phyloP scores from a whole-genome alignment of 2,113 vertebrate species.

The Actenoides lindsayi region DNA sequence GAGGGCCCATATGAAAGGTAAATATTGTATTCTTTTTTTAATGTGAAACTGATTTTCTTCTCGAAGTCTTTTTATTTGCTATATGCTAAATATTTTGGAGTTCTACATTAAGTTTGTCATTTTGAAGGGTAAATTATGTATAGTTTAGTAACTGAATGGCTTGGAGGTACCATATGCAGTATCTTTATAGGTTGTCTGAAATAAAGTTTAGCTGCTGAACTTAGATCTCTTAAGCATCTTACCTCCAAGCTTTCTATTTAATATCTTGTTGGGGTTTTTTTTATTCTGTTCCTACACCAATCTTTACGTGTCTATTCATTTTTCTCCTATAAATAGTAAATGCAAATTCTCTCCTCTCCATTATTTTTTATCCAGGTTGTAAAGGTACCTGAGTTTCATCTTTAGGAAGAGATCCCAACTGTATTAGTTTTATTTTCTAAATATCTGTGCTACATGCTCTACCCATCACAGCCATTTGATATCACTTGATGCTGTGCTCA shows the following conservation, averaged over 20 bases:
- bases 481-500: neutral
- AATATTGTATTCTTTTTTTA: neutral
- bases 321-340: neutral
- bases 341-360: neutral
- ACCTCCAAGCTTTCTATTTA: neutral
- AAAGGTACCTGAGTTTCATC: neutral
- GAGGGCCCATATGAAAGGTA: slow-evolving; percentile 63
- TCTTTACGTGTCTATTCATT: neutral
- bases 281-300: neutral
- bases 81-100: neutral
- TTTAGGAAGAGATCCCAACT: neutral
- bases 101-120: neutral
- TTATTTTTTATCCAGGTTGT: neutral
- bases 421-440: neutral
- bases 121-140: neutral
- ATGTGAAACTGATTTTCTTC: neutral
- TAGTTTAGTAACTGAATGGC: neutral
- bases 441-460: neutral
- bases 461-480: neutral
- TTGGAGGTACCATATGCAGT: neutral
- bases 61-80: neutral
- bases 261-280: no score
- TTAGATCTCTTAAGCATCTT: neutral
- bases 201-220: neutral
- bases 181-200: neutral